phyloP scores from a whole-genome alignment of 2,113 vertebrate species.

The Phainopepla nitens region DNA sequence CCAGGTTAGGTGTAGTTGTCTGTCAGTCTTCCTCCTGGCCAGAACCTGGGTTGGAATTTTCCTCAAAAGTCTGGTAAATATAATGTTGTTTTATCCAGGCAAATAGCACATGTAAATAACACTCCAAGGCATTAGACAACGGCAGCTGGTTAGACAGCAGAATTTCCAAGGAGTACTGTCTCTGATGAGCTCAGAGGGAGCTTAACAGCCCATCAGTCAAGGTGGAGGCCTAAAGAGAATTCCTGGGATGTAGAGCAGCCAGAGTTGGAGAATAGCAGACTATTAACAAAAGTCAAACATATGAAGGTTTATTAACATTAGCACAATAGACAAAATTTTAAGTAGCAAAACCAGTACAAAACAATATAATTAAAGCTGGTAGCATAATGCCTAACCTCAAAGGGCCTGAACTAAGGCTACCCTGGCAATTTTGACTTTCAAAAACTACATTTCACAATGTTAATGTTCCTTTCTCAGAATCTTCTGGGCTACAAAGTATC shows the following conservation, averaged over 20 bases:
- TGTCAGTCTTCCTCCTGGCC: background rate
- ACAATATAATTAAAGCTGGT: background rate
- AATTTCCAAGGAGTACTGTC: background rate
- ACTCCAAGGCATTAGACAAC: background rate
- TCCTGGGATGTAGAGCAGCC: background rate
- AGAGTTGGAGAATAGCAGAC: background rate
- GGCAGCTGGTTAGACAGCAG: background rate
- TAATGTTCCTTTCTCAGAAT: background rate
- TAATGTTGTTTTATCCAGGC: background rate
- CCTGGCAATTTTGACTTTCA: background rate
- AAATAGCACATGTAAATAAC: accelerated
- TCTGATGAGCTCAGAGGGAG: background rate
- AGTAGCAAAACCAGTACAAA: background rate
- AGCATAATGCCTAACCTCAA: background rate
- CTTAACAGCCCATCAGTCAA: background rate
- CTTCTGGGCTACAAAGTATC: background rate
- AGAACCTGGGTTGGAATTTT: background rate
- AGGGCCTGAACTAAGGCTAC: background rate
- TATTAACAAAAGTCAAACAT: background rate
- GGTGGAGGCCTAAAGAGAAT: background rate
- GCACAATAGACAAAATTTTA: background rate
- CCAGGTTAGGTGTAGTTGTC: background rate
- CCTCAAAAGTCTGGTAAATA: background rate
- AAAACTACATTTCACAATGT: background rate
- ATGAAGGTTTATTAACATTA: background rate